A percentile compares a stretch with the other conserved stretches of the same genome.
Conservation (phyloP, 2,113 vertebrate species). For the Stigmatopora argus region DNA sequence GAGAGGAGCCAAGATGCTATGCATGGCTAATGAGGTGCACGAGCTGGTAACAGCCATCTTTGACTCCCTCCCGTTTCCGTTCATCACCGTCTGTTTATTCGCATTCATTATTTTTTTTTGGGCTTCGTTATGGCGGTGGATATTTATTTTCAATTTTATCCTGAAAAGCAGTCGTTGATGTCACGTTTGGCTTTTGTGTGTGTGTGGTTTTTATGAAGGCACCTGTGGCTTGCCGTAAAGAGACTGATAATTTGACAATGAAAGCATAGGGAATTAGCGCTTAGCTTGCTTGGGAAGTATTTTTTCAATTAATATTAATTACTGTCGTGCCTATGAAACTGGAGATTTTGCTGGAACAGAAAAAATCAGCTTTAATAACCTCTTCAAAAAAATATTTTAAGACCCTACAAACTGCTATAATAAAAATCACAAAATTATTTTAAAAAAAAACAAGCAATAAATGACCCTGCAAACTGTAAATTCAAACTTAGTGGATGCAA, state of each 20-base stretch:
- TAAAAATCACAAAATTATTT: too few species aligned
- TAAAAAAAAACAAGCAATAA: too few species aligned
- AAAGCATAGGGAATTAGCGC: neutral
- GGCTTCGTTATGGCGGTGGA: constrained; percentile 3
- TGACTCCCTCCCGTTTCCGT: constrained; percentile 6
- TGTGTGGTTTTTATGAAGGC: neutral
- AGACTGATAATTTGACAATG: neutral
- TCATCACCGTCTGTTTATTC: constrained; percentile 25
- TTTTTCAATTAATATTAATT: neutral
- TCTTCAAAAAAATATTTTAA: too few species aligned
- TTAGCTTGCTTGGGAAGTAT: neutral
- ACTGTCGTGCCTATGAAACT: too few species aligned
- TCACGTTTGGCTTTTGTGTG: neutral
- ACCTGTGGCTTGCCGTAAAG: constrained; percentile 26
- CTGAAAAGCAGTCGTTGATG: neutral
- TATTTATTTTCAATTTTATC: neutral
- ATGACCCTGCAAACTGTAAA: too few species aligned
- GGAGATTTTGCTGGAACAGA: too few species aligned
- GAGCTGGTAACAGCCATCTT: constrained; percentile 31
- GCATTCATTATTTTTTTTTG: neutral
- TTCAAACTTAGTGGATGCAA: too few species aligned
- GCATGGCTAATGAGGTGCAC: constrained; percentile 84
- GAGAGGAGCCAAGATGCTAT: constrained; percentile 88
- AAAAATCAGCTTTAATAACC: too few species aligned
- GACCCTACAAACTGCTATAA: too few species aligned